phyloP scores from a whole-genome alignment of 2,888 invertebrate species.

The Lasioglossum zephyrum region DNA sequence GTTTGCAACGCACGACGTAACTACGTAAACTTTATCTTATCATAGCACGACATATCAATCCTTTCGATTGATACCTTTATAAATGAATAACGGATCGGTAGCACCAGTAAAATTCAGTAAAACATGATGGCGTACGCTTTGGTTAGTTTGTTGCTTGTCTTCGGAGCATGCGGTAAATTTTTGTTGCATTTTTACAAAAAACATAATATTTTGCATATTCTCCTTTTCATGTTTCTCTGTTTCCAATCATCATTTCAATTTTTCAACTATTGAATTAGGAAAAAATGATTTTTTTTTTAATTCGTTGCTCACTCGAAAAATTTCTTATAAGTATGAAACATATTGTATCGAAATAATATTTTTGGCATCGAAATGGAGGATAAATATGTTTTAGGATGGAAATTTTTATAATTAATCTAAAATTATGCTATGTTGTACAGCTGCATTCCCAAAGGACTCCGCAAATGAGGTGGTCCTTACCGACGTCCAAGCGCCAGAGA shows the following conservation, averaged over 20 bases:
- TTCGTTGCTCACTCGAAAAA: not conserved
- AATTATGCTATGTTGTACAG: not conserved
- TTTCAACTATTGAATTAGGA: not conserved
- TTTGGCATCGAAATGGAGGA: not conserved
- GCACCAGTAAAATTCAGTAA: constrained; percentile 48
- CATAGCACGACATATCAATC: not conserved
- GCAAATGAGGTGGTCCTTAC: not conserved
- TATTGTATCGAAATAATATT: not conserved
- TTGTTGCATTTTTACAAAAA: not conserved
- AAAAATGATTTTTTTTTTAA: not conserved
- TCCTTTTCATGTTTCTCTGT: not conserved
- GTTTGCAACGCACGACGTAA: not conserved
- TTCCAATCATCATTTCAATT: not conserved
- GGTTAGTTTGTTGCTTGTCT: constrained; percentile 64
- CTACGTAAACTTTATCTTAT: constrained; percentile 49
- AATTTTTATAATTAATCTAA: not conserved
- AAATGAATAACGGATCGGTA: constrained; percentile 46
- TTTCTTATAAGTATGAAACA: not conserved
- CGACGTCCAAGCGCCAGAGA: not conserved
- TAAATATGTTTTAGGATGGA: not conserved
- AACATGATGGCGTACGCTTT: constrained; percentile 70
- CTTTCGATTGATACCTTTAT: constrained; percentile 65
- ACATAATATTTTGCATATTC: not conserved
- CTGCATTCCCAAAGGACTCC: not conserved
- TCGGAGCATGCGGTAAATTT: constrained; percentile 66